Evolutionary conservation across 1,140 invertebrate genomes (phyloP).

Genomic region (Saccostrea cuccullata): DNA sequence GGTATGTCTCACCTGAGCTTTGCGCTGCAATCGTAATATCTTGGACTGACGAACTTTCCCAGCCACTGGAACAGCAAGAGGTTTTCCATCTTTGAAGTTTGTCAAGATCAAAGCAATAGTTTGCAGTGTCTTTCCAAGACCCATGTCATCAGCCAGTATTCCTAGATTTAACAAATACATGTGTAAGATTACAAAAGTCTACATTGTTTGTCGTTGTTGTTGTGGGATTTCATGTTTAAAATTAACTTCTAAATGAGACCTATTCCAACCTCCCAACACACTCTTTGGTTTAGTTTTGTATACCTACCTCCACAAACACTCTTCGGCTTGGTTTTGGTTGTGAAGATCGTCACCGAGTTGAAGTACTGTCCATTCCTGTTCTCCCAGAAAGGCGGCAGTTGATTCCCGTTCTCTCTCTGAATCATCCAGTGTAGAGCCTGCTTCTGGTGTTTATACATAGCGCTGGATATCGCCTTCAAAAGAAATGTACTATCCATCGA

Average conservation of each 20-base stretch:
- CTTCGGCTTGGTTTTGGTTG: conserved; percentile 46
- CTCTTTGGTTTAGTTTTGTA: conserved; percentile 45
- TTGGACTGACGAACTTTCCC: conserved; percentile 54
- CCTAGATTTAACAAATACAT: conserved; percentile 48
- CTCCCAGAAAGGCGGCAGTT: conserved; percentile 66
- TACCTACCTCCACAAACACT: conserved; percentile 58
- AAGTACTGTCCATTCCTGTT: conserved; percentile 52
- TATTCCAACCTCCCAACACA: conserved; percentile 56
- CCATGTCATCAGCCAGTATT: conserved; percentile 92
- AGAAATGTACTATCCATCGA: neutral
- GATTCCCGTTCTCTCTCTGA: conserved; percentile 85
- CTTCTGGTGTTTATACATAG: conserved; percentile 90
- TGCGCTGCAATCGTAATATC: conserved; percentile 54
- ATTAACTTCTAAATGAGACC: no score
- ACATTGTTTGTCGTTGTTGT: no score
- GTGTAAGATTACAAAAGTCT: no score
- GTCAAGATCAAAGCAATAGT: conserved; percentile 89
- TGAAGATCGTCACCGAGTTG: conserved; percentile 57
- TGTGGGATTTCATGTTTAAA: no score
- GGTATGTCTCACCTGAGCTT: conserved; percentile 21
- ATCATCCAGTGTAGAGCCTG: conserved; percentile 91
- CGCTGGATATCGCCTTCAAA: conserved; percentile 60
- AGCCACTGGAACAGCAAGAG: conserved; percentile 65
- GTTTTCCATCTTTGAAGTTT: conserved; percentile 60
- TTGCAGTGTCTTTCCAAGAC: conserved; percentile 91